Conservation (phyloP, 2,888 invertebrate genomes). For the Oxytorus armatus region DNA sequence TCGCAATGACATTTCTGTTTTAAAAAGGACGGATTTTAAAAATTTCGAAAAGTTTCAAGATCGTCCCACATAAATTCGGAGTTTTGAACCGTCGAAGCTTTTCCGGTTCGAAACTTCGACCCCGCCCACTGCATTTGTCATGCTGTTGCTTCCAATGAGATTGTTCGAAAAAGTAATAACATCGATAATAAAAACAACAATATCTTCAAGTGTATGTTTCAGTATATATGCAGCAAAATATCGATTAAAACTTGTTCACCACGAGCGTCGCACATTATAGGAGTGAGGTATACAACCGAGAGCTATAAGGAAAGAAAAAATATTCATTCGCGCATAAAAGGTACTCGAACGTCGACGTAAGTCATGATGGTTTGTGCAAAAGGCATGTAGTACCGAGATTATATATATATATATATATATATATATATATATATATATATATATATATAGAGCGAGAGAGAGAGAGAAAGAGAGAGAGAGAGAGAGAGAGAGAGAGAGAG, state of each 20-base stretch:
- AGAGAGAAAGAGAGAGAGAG: no score
- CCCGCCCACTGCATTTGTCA: no score
- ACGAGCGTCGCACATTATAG: neutral
- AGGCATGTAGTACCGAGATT: conserved; percentile 16
- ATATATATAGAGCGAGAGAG: no score
- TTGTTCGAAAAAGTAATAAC: no score
- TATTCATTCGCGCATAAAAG: conserved; percentile 35
- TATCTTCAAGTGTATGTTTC: neutral
- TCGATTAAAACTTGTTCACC: conserved; percentile 56
- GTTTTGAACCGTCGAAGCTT: no score
- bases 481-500: no score
- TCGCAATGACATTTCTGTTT: no score
- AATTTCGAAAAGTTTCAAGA: no score
- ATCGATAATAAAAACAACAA: neutral
- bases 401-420: conserved; percentile 7
- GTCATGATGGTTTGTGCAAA: conserved; percentile 24
- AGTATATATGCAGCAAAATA: conserved; percentile 14
- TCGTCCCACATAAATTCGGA: no score
- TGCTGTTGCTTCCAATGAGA: no score
- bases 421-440: conserved; percentile 13
- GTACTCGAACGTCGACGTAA: conserved; percentile 38
- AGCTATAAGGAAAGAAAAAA: conserved; percentile 28
- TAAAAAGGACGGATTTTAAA: no score
- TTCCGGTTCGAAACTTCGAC: no score
- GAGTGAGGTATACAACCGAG: conserved; percentile 21